phyloP scores from a whole-genome alignment of 2,888 invertebrate genomes.

The Diadromus collaris region DNA sequence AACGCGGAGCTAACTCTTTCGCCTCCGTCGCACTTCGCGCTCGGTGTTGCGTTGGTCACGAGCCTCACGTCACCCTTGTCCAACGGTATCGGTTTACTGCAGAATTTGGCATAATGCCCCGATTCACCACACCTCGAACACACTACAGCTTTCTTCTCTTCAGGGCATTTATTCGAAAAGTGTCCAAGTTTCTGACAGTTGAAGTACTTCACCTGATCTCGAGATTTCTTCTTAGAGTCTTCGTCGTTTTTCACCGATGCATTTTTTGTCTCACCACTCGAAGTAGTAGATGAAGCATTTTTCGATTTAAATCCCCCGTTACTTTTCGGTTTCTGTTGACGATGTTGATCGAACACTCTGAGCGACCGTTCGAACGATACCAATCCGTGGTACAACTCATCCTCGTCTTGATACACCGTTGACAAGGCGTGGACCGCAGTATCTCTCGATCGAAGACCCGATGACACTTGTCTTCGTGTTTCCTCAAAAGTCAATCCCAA shows the following conservation, averaged over 20 bases:
- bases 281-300: neutral
- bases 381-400: slow-evolving; percentile 37
- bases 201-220: slow-evolving; percentile 34
- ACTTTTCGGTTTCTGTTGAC: slow-evolving; percentile 13
- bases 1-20: neutral
- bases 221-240: slow-evolving; percentile 4
- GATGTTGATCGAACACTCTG: slow-evolving; percentile 13
- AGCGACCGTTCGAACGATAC: slow-evolving; percentile 37
- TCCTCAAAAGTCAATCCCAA: slow-evolving; percentile 53
- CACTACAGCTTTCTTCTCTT: neutral
- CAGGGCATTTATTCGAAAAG: slow-evolving; percentile 45
- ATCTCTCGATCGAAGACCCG: slow-evolving; percentile 42
- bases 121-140: slow-evolving; percentile 40
- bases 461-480: slow-evolving; percentile 45
- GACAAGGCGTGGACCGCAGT: slow-evolving; percentile 48
- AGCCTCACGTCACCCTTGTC: slow-evolving; percentile 36
- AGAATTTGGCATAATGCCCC: slow-evolving; percentile 49
- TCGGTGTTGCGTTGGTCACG: neutral
- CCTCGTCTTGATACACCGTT: slow-evolving; percentile 12
- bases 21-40: neutral
- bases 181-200: slow-evolving; percentile 47
- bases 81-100: slow-evolving; percentile 44
- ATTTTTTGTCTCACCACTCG: neutral
- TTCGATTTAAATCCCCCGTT: neutral
- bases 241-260: neutral